phyloP scores from a whole-genome alignment of 2,797 vertebrate species.

The Acanthurus lineatus region DNA sequence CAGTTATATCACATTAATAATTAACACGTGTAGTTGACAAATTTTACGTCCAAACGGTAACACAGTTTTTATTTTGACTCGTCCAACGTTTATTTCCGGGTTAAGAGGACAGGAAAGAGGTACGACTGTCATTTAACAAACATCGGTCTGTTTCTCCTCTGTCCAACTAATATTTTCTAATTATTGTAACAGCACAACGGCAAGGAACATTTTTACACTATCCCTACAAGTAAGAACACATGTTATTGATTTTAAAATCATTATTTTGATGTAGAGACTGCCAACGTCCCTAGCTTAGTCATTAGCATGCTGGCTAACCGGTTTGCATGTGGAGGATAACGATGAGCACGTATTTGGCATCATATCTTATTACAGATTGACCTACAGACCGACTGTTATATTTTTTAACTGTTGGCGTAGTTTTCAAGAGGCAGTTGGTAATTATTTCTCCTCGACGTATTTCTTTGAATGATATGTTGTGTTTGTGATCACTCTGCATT shows the following conservation, averaged over 20 bases:
- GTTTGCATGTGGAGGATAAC: constrained; percentile 74
- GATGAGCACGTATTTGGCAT: constrained; percentile 44
- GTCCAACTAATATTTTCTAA: neutral
- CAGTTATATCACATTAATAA: rapidly evolving
- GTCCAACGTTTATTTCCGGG: constrained; percentile 65
- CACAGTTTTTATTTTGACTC: constrained; percentile 51
- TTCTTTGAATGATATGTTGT: neutral
- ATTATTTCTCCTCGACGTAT: rapidly evolving
- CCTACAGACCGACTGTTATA: constrained; percentile 8
- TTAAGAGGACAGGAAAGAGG: constrained; percentile 67
- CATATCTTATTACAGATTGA: constrained; percentile 44
- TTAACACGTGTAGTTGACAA: rapidly evolving
- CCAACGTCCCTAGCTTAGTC: constrained; percentile 51
- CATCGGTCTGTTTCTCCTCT: constrained; percentile 9
- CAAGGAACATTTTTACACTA: neutral
- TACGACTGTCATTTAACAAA: constrained; percentile 70
- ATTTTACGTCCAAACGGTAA: rapidly evolving
- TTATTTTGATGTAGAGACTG: constrained; percentile 12
- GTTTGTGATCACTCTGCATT: neutral
- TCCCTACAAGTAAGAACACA: constrained; percentile 6
- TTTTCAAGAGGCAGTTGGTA: neutral
- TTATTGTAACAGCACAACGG: too few relatives aligned
- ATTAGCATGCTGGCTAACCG: constrained; percentile 75
- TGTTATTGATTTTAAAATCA: neutral
- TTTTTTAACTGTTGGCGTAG: neutral